phyloP scores from a whole-genome alignment of 64 coral and sea anemone genomes.

The Pocillopora damicornis region DNA sequence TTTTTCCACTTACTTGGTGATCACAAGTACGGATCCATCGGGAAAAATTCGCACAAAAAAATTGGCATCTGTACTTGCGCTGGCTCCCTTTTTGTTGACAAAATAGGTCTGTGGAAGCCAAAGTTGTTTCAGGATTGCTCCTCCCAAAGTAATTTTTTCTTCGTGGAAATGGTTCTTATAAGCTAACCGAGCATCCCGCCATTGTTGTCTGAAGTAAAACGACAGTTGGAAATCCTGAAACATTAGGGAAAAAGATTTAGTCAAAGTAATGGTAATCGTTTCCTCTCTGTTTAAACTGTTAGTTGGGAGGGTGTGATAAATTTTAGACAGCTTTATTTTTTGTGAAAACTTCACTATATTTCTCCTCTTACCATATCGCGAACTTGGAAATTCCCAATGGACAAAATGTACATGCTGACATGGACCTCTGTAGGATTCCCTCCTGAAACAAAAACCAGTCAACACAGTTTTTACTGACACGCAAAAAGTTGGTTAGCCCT shows the following conservation, averaged over 20 bases:
- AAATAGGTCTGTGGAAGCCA: conserved; percentile 60
- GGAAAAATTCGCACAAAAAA: conserved; percentile 40
- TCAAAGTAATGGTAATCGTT: neutral
- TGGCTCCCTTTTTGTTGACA: conserved; percentile 43
- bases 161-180: conserved; percentile 30
- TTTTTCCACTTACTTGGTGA: conserved; percentile 15
- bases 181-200: conserved; percentile 45
- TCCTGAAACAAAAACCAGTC: neutral
- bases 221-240: conserved; percentile 48
- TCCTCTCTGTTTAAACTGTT: too few species aligned
- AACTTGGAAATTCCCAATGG: conserved; percentile 38
- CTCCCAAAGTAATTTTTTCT: conserved; percentile 29
- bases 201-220: conserved; percentile 44
- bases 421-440: neutral
- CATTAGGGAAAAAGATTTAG: neutral
- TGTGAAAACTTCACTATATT: neutral
- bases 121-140: conserved; percentile 17
- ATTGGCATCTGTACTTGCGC: neutral
- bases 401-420: conserved; percentile 25
- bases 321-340: too few species aligned
- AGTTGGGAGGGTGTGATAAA: too few species aligned
- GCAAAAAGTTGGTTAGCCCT: too few species aligned
- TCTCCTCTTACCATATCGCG: conserved; percentile 25
- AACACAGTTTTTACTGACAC: too few species aligned
- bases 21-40: conserved; percentile 22